Percentiles rank a stretch among this genome's conserved stretches.
phyloP scores from a whole-genome alignment of 1,140 invertebrate species.

The Saccostrea echinata region DNA sequence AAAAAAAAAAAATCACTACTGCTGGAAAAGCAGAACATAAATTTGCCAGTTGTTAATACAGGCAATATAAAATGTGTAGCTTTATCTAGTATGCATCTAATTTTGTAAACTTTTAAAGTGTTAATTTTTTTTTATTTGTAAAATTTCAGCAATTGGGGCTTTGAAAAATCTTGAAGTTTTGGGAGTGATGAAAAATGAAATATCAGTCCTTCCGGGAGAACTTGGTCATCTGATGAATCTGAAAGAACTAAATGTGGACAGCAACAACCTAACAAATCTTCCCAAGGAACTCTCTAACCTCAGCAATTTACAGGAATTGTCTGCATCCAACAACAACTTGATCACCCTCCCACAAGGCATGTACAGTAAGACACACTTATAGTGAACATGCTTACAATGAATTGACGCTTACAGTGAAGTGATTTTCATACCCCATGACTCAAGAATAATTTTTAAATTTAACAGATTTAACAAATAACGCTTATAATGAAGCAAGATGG shows the following conservation, averaged over 20 bases:
- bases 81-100: background rate
- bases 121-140: background rate
- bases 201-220: constrained; percentile 33
- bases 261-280: constrained; percentile 40
- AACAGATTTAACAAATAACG: too few species aligned
- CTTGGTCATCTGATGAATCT: constrained; percentile 12
- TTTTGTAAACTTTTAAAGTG: background rate
- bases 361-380: too few species aligned
- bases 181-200: constrained; percentile 35
- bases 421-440: too few species aligned
- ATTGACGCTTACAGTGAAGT: too few species aligned
- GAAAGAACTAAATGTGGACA: constrained; percentile 44
- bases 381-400: too few species aligned
- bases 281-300: constrained; percentile 30
- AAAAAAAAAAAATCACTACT: too few species aligned
- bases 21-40: too few species aligned
- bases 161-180: constrained; percentile 22
- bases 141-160: constrained; percentile 43
- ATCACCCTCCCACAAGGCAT: constrained; percentile 46
- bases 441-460: too few species aligned
- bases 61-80: too few species aligned
- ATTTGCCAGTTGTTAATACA: too few species aligned
- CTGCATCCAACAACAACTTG: constrained; percentile 43
- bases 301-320: constrained; percentile 31
- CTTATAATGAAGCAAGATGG: too few species aligned